Percentiles rank a stretch among this genome's conserved stretches.
phyloP scores from a whole-genome alignment of 35 echinoderm and acorn worm genomes.

The Holothuria glaberrima region DNA sequence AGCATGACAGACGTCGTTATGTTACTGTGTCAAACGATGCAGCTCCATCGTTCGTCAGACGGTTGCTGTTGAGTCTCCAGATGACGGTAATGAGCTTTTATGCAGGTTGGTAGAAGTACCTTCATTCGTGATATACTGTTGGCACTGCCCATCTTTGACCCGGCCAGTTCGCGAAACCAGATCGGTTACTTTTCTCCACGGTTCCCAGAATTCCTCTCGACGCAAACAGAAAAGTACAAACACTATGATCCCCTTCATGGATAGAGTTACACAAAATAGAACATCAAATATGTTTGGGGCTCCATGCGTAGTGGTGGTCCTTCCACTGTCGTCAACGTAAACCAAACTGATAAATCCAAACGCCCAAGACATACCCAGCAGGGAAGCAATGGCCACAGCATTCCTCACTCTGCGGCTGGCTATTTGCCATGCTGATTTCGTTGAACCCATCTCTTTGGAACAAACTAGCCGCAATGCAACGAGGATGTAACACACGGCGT shows the following conservation, averaged over 20 bases:
- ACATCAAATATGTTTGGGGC: conserved; percentile 33
- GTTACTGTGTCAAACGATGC: no score
- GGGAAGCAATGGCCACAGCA: conserved; percentile 29
- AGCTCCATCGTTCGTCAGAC: neutral
- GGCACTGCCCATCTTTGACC: neutral
- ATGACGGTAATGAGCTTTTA: conserved; percentile 5
- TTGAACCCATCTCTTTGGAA: conserved; percentile 57
- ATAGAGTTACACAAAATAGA: conserved; percentile 46
- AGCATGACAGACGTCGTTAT: no score
- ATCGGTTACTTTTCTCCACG: neutral
- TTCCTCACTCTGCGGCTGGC: conserved; percentile 37
- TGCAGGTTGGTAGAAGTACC: neutral
- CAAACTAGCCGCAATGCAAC: conserved; percentile 28
- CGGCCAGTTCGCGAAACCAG: neutral
- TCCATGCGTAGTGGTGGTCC: neutral
- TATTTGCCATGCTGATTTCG: conserved; percentile 53
- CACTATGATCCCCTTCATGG: conserved; percentile 39
- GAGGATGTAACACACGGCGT: conserved; percentile 39
- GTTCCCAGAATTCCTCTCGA: conserved; percentile 43
- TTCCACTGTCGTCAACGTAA: conserved; percentile 25
- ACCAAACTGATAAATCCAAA: conserved; percentile 46
- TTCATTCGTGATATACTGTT: conserved; percentile 1
- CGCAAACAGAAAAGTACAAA: conserved; percentile 41
- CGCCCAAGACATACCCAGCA: conserved; percentile 43
- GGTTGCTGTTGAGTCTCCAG: neutral